Conservation (phyloP, 2,113 vertebrate genomes). For the Gopherus flavomarginatus region DNA sequence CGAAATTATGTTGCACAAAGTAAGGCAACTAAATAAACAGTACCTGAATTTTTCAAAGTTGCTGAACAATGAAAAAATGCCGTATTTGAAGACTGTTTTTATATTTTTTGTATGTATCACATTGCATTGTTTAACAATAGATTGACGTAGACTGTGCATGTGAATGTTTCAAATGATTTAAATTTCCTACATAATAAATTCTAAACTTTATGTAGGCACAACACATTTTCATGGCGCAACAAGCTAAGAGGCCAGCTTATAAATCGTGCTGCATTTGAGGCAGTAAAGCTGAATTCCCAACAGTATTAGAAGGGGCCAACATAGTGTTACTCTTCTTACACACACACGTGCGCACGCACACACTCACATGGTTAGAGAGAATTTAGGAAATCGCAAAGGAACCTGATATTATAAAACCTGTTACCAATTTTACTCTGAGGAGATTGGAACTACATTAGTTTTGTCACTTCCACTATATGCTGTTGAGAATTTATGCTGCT, state of each 20-base stretch:
- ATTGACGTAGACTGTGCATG: neutral
- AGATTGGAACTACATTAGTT: neutral
- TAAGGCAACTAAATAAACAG: neutral
- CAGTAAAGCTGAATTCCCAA: constrained; percentile 52
- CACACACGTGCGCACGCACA: neutral
- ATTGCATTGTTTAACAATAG: neutral
- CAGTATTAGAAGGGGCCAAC: neutral
- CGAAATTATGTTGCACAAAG: neutral
- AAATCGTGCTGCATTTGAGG: constrained; percentile 54
- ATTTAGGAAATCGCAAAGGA: constrained; percentile 56
- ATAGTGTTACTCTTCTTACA: neutral
- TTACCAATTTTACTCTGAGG: constrained; percentile 46
- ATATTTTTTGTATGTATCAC: neutral
- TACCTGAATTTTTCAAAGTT: neutral
- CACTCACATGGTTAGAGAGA: neutral
- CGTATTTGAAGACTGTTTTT: neutral
- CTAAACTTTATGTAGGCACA: neutral
- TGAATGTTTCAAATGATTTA: constrained; percentile 10
- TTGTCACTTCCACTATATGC: constrained; percentile 54
- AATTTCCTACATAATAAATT: constrained; percentile 36
- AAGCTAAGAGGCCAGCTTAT: constrained; percentile 51
- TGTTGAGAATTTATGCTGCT: constrained; percentile 27
- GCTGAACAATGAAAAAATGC: neutral
- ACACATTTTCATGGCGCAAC: neutral
- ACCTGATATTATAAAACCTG: constrained; percentile 63